Percentiles rank a stretch among this genome's conserved stretches.
phyloP scores from a whole-genome alignment of 2,113 vertebrate species.

The Ptilonorhynchus violaceus region DNA sequence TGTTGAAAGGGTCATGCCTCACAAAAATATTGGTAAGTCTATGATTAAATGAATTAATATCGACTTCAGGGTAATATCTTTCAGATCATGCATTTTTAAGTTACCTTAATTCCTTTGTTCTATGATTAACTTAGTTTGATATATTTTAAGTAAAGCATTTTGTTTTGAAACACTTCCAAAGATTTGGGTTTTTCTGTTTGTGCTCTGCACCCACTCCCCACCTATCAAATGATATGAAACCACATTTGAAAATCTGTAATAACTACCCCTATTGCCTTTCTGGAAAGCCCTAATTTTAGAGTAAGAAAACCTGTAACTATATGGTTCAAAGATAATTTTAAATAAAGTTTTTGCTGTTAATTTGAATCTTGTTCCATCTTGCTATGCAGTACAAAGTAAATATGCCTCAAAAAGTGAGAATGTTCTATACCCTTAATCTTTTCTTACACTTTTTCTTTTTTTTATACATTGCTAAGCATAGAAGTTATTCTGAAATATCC shows the following conservation, averaged over 20 bases:
- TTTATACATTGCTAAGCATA: background rate
- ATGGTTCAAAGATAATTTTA: background rate
- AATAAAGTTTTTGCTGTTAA: background rate
- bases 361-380: background rate
- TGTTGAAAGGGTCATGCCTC: background rate
- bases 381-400: background rate
- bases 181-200: rapidly evolving
- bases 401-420: background rate
- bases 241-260: background rate
- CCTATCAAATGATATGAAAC: background rate
- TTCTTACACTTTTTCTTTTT: background rate
- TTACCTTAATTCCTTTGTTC: background rate
- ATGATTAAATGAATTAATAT: background rate
- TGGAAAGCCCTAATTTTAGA: background rate
- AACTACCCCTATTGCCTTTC: background rate
- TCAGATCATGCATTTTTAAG: background rate
- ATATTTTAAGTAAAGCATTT: background rate
- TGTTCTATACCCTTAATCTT: background rate
- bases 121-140: background rate
- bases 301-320: background rate
- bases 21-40: background rate
- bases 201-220: rapidly evolving
- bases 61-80: background rate
- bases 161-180: background rate
- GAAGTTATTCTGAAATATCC: background rate